These are phyloP conservation scores for Charanyca ferruginea DNA, from an alignment of 2,888 invertebrate species.

Conservation along the genomic window DNA sequence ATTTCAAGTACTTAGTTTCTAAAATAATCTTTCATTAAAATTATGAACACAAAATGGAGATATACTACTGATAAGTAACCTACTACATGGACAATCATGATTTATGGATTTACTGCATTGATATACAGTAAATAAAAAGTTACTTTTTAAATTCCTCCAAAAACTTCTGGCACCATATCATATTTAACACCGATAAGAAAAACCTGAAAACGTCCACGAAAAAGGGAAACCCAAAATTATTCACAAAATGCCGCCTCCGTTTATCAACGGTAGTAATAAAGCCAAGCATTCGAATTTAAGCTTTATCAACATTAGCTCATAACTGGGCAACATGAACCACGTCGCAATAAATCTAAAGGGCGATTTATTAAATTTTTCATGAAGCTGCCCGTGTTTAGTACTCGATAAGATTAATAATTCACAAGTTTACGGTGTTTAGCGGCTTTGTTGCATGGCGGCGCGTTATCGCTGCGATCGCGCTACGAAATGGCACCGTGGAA, in stretches of 20 bases:
- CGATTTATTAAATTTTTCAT: slow-evolving; percentile 89
- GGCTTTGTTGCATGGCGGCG: slow-evolving; percentile 85
- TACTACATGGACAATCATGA: not conserved
- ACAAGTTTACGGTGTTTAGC: slow-evolving; percentile 90
- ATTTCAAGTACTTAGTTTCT: too few species aligned
- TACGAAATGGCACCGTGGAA: slow-evolving; percentile 81
- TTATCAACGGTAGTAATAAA: slow-evolving; percentile 62
- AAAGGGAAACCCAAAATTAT: slow-evolving; percentile 36
- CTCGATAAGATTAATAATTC: slow-evolving; percentile 90
- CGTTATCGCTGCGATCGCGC: slow-evolving; percentile 83
- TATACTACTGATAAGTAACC: not conserved
- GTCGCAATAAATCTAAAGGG: slow-evolving; percentile 81
- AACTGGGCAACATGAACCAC: slow-evolving; percentile 63
- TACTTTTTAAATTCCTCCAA: not conserved
- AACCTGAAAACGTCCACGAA: slow-evolving; percentile 18
- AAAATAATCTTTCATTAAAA: too few species aligned
- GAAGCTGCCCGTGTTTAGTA: slow-evolving; percentile 82
- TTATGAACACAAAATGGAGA: too few species aligned
- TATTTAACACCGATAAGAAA: slow-evolving; percentile 28
- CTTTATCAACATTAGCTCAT: slow-evolving; percentile 64
- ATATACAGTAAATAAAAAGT: not conserved
- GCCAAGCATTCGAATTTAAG: slow-evolving; percentile 67
- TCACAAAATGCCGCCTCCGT: slow-evolving; percentile 24
- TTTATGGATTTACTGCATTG: not conserved
- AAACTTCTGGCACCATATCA: not conserved